Conservation (phyloP, 2,113 vertebrate genomes). For the Nerophis lumbriciformis region DNA sequence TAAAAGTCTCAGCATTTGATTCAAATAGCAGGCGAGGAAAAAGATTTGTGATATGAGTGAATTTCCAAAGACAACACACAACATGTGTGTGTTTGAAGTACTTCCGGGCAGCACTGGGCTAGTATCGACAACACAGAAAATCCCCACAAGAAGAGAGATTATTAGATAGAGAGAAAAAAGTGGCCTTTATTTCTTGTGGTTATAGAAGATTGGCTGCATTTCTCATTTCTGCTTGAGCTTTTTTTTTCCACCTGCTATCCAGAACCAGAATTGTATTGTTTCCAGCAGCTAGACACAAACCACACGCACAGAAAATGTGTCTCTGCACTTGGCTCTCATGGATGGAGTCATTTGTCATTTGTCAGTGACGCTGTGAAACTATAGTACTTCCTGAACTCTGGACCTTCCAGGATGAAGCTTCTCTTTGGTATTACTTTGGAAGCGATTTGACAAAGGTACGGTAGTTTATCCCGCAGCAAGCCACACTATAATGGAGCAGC, state of each 20-base stretch:
- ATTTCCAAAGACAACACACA: slow-evolving; percentile 33
- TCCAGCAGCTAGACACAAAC: slow-evolving; percentile 15
- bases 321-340: not conserved
- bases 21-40: slow-evolving; percentile 28
- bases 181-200: slow-evolving; percentile 6
- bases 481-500: slow-evolving; percentile 20
- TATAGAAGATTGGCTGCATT: slow-evolving; percentile 7
- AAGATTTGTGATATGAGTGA: slow-evolving; percentile 21
- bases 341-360: slow-evolving; percentile 14
- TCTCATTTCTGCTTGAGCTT: slow-evolving; percentile 13
- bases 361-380: not conserved
- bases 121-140: slow-evolving; percentile 18
- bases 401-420: slow-evolving; percentile 19
- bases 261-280: slow-evolving; percentile 14
- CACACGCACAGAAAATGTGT: slow-evolving; percentile 1
- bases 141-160: slow-evolving; percentile 1
- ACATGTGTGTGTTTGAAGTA: slow-evolving; percentile 19
- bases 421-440: slow-evolving; percentile 22
- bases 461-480: slow-evolving; percentile 23
- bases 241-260: slow-evolving; percentile 26
- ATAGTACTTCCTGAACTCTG: not conserved
- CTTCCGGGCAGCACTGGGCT: slow-evolving; percentile 6
- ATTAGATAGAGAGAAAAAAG: not conserved
- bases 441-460: slow-evolving; percentile 22
- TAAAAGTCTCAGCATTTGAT: slow-evolving; percentile 7